Conservation (phyloP, 2,797 vertebrate genomes). For the Strix occidentalis region DNA sequence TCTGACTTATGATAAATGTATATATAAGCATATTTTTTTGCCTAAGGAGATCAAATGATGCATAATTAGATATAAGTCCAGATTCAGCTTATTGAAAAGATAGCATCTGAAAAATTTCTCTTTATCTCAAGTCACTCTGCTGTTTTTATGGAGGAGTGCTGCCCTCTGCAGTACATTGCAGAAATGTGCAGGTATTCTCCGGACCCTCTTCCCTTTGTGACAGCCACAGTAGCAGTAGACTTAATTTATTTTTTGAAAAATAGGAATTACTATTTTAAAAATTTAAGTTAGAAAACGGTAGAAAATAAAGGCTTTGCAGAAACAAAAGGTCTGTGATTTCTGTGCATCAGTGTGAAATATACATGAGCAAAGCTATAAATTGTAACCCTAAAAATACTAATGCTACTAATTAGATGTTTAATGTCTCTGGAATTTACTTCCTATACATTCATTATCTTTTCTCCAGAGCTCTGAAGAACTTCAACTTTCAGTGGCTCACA, state of each 20-base stretch:
- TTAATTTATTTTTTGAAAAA: not conserved
- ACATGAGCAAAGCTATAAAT: not conserved
- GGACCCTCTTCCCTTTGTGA: not conserved
- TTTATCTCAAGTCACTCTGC: accelerated
- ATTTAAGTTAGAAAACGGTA: not conserved
- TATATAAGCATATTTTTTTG: not conserved
- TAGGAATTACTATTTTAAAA: not conserved
- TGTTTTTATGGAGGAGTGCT: not conserved
- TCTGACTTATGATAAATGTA: not conserved
- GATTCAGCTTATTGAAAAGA: not conserved
- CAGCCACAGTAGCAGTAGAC: not conserved
- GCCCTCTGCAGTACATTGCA: constrained; percentile 20
- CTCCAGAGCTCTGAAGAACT: constrained; percentile 88
- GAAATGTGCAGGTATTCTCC: not conserved
- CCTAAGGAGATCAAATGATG: not conserved
- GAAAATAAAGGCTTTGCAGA: not conserved
- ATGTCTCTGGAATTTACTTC: not conserved
- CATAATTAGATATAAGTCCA: not conserved
- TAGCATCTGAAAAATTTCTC: not conserved
- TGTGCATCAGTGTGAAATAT: not conserved
- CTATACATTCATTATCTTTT: not conserved
- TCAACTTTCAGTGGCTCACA: constrained; percentile 88
- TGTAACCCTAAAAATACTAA: not conserved
- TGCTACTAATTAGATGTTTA: not conserved
- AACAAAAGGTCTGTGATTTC: not conserved